These are phyloP conservation scores for Branchinecta sandiegonensis DNA, from an alignment of 2,888 invertebrate species.

Conservation along the genomic window DNA sequence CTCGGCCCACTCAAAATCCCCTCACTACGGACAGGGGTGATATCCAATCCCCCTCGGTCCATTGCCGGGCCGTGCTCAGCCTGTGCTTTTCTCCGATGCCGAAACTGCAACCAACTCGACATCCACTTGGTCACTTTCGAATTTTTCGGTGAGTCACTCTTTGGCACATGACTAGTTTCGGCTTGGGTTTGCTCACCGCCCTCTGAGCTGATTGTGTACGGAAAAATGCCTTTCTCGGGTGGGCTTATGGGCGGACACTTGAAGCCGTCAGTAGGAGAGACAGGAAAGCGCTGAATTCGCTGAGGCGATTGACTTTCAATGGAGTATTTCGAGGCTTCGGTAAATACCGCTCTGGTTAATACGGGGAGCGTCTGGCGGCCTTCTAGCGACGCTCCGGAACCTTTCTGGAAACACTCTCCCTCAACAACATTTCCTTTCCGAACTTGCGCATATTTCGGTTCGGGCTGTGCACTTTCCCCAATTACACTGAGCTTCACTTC, in stretches of 20 bases:
- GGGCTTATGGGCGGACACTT: not conserved
- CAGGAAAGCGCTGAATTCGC: constrained; percentile 6
- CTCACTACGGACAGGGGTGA: not conserved
- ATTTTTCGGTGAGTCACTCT: constrained; percentile 13
- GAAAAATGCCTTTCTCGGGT: constrained; percentile 7
- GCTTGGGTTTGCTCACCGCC: not conserved
- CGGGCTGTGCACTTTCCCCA: not conserved
- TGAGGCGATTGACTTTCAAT: not conserved
- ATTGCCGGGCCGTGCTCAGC: not conserved
- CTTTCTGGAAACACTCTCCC: not conserved
- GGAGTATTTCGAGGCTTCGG: not conserved
- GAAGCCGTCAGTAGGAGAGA: not conserved
- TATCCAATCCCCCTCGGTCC: not conserved
- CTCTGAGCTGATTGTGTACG: not conserved
- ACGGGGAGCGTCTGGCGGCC: not conserved
- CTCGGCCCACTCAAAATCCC: not conserved
- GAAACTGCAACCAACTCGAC: constrained; percentile 1
- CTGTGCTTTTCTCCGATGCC: constrained; percentile 13
- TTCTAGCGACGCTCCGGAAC: not conserved
- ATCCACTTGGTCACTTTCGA: constrained; percentile 5
- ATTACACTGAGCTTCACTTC: not conserved
- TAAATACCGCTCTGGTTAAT: not conserved
- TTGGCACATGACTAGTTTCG: not conserved
- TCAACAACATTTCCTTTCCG: no score
- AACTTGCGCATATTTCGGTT: not conserved